These are phyloP conservation scores for Dallia pectoralis DNA, from an alignment of 2,797 vertebrate species.

Conservation along the genomic window DNA sequence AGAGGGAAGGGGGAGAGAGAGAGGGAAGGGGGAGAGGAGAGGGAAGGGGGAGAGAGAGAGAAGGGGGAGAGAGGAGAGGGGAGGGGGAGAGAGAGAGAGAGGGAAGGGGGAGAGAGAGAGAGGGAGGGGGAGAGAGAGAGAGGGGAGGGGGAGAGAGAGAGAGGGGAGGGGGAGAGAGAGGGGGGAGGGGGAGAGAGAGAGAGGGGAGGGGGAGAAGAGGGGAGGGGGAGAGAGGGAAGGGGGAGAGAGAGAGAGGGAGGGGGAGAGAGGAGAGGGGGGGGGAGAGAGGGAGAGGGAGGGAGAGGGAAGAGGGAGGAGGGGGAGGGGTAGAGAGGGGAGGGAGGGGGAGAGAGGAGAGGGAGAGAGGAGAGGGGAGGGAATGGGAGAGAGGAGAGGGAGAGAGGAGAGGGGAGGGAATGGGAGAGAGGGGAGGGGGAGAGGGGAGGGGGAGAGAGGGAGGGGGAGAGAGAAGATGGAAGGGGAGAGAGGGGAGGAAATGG, in stretches of 20 bases:
- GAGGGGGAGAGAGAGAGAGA: neutral
- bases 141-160: slow-evolving; percentile 14
- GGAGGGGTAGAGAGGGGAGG: slow-evolving; percentile 21
- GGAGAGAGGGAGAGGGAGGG: too few relatives aligned
- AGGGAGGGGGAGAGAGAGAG: too few relatives aligned
- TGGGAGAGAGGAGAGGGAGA: neutral
- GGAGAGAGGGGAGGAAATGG: too few relatives aligned
- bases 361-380: slow-evolving; percentile 5
- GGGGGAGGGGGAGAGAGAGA: too few relatives aligned
- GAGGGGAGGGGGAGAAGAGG: slow-evolving; percentile 7
- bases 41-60: slow-evolving; percentile 10
- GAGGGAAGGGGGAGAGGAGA: too few relatives aligned
- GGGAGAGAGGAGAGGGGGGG: neutral
- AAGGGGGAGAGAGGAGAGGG: slow-evolving; percentile 12
- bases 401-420: slow-evolving; percentile 9
- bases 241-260: slow-evolving; percentile 11
- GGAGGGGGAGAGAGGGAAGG: slow-evolving; percentile 15
- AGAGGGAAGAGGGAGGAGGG: neutral
- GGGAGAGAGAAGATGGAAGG: slow-evolving; percentile 11
- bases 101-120: slow-evolving; percentile 13
- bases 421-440: slow-evolving; percentile 7
- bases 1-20: slow-evolving; percentile 7
- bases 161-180: slow-evolving; percentile 6
- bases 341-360: neutral
- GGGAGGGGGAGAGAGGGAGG: slow-evolving; percentile 14